Conservation (phyloP, 2,888 invertebrate species). For the Neocrepidodera transversa region DNA sequence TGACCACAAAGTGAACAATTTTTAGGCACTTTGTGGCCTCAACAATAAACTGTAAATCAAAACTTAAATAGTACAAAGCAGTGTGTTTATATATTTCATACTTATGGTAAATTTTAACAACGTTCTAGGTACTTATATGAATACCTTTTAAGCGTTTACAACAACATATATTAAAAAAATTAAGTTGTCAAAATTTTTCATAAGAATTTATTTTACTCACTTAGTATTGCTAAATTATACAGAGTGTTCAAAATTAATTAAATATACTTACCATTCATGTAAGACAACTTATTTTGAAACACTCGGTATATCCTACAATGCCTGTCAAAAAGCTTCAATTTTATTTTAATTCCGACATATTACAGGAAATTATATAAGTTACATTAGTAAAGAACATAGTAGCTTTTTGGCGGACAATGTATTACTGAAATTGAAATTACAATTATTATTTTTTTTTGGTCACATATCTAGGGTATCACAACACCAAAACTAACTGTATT, state of each 20-base stretch:
- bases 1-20: no score
- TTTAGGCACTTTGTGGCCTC: no score
- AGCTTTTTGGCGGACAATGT: conserved; percentile 9
- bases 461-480: conserved; percentile 47
- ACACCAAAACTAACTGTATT: conserved; percentile 45
- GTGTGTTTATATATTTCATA: conserved; percentile 16
- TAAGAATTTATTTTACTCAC: neutral
- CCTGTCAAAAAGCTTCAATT: no score
- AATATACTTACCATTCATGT: neutral
- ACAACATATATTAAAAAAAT: neutral
- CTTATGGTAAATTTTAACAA: conserved; percentile 17
- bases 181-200: conserved; percentile 8
- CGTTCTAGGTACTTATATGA: no score
- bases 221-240: conserved; percentile 1
- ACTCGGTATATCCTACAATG: no score
- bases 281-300: neutral
- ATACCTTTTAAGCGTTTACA: conserved; percentile 3
- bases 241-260: neutral
- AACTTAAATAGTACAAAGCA: conserved; percentile 14
- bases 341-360: no score
- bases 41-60: neutral
- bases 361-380: no score
- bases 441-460: conserved; percentile 38
- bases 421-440: conserved; percentile 36
- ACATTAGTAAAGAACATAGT: no score